Percentiles rank a stretch among this genome's conserved stretches.
Conservation (phyloP, 2,888 invertebrate genomes). For the Andrena bucephala region DNA sequence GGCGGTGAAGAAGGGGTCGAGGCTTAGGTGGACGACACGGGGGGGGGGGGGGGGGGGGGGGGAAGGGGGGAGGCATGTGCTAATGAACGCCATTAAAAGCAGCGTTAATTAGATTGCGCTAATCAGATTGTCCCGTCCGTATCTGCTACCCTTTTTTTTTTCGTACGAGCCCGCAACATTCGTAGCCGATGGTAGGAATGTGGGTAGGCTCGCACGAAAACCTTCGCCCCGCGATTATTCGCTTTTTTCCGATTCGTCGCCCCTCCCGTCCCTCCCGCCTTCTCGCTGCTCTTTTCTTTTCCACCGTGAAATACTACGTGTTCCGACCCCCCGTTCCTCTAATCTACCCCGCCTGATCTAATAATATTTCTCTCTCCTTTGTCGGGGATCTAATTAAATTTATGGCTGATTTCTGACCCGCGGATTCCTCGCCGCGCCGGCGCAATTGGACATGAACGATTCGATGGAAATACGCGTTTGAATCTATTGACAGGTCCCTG, state of each 20-base stretch:
- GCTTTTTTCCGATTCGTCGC: slow-evolving; percentile 61
- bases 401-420: neutral
- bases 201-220: slow-evolving; percentile 73
- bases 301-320: slow-evolving; percentile 50
- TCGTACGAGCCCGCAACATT: slow-evolving; percentile 74
- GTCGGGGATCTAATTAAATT: slow-evolving; percentile 49
- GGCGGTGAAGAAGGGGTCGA: slow-evolving; percentile 37
- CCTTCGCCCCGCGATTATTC: slow-evolving; percentile 66
- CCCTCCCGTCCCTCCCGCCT: slow-evolving; percentile 23
- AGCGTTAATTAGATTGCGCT: slow-evolving; percentile 85
- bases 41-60: slow-evolving; percentile 52
- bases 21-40: slow-evolving; percentile 62
- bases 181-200: slow-evolving; percentile 75
- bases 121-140: slow-evolving; percentile 84
- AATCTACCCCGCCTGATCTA: slow-evolving; percentile 47
- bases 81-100: slow-evolving; percentile 85
- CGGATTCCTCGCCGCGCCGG: too few relatives aligned
- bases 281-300: slow-evolving; percentile 43
- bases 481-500: too few relatives aligned
- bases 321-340: slow-evolving; percentile 19
- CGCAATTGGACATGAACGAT: too few relatives aligned
- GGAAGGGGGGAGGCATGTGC: slow-evolving; percentile 79
- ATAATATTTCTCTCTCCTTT: slow-evolving; percentile 59
- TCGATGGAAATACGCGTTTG: too few relatives aligned
- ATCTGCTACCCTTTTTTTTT: slow-evolving; percentile 76